phyloP scores from a whole-genome alignment of 2,113 vertebrate genomes.

The Chaetodon auriga region DNA sequence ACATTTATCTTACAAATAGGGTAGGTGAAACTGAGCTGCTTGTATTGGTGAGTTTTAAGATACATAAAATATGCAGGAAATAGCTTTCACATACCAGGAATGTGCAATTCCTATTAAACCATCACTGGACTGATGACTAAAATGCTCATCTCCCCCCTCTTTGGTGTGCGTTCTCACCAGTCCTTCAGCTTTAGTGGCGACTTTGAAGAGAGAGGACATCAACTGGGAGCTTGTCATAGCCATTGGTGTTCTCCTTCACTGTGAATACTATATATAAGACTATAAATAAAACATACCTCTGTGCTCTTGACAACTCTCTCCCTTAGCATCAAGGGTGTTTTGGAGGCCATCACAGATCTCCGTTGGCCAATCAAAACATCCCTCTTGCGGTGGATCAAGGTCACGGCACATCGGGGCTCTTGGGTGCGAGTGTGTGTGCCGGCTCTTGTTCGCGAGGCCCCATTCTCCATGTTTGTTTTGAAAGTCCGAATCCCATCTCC shows the following conservation, averaged over 20 bases:
- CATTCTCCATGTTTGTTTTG: slow-evolving; percentile 91
- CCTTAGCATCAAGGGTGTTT: slow-evolving; percentile 75
- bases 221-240: slow-evolving; percentile 72
- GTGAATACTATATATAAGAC: slow-evolving; percentile 77
- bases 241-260: slow-evolving; percentile 71
- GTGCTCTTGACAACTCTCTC: slow-evolving; percentile 75
- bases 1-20: slow-evolving; percentile 20
- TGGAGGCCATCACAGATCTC: slow-evolving; percentile 76
- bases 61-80: slow-evolving; percentile 52
- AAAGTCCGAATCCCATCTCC: slow-evolving; percentile 95
- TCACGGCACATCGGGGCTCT: slow-evolving; percentile 67
- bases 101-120: slow-evolving; percentile 28
- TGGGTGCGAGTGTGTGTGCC: slow-evolving; percentile 20
- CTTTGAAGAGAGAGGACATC: slow-evolving; percentile 75
- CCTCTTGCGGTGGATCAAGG: slow-evolving; percentile 79
- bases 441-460: slow-evolving; percentile 63
- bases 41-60: slow-evolving; percentile 35
- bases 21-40: not conserved
- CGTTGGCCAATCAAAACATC: slow-evolving; percentile 74
- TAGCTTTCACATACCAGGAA: slow-evolving; percentile 17
- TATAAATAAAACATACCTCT: slow-evolving; percentile 84
- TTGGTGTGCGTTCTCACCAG: slow-evolving; percentile 50
- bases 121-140: slow-evolving; percentile 41
- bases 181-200: slow-evolving; percentile 58
- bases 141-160: slow-evolving; percentile 55